Percentiles rank a stretch among this genome's conserved stretches.
These are phyloP conservation scores for Ephialtes manifestator DNA, from an alignment of 2,888 invertebrate genomes.

Conservation along the genomic window DNA sequence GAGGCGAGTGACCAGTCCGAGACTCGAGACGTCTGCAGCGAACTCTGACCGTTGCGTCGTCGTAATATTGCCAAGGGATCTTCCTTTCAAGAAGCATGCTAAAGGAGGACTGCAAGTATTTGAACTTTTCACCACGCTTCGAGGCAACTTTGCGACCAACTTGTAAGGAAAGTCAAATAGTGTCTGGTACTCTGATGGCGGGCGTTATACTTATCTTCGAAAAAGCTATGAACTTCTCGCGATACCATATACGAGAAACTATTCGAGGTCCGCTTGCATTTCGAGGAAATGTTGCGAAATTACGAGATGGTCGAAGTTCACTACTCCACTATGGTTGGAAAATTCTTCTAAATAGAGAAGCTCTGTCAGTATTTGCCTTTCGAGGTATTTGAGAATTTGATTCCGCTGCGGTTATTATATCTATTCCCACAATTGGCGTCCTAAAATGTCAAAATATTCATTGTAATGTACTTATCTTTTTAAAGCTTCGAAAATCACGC, in stretches of 20 bases:
- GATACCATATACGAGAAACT: not conserved
- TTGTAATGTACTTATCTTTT: not conserved
- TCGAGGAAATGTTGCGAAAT: constrained; percentile 30
- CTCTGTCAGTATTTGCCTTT: not conserved
- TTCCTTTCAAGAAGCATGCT: constrained; percentile 6
- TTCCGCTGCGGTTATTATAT: not conserved
- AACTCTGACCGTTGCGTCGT: constrained; percentile 45
- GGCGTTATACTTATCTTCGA: not conserved
- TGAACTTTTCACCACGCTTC: constrained; percentile 53
- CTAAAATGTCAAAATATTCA: not conserved
- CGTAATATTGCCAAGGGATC: constrained; percentile 54
- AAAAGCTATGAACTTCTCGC: not conserved
- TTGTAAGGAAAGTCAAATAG: constrained; percentile 60
- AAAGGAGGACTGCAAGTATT: constrained; percentile 16
- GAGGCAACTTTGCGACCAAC: constrained; percentile 46
- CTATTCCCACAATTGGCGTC: not conserved
- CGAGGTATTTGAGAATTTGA: not conserved
- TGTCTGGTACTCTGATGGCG: constrained; percentile 24
- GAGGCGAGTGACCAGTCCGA: constrained; percentile 35
- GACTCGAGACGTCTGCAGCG: constrained; percentile 17
- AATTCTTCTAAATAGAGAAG: not conserved
- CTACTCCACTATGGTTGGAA: not conserved
- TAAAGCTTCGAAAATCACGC: too few relatives aligned
- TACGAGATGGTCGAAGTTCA: constrained; percentile 44
- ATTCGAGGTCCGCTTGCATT: constrained; percentile 4